Evolutionary conservation across 1,140 invertebrate species (phyloP), one percentile per base, ranked within the genome.

Genomic region (Sipha flava): DNA sequence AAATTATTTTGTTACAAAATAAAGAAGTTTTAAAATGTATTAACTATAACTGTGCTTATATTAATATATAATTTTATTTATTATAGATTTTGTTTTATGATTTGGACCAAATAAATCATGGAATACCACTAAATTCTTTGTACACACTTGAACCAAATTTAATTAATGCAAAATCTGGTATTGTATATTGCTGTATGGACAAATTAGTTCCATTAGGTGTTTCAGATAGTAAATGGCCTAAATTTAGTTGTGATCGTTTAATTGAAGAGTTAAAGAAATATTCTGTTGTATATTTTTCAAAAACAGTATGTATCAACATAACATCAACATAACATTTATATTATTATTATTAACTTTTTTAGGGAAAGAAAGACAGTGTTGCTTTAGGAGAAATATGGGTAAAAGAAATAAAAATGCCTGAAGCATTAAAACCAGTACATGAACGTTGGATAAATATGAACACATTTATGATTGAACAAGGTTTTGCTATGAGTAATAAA

Each of bases 381-480:
- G 21, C 26, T 0, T 40, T 54, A 3, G 73, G 49, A n/a, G 52
- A 77, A 29, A 59, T 77, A 40, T 77, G 73, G 73, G 34, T 77
- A n/a, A 59, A 5, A 40, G 52, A 59, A 0, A 37, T 77, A 26
- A 9, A 18, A 10, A 23, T 1, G 4, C 52, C 73, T 0, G n/a
- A n/a, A 5, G 80, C 84, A 0, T 31, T 85, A 0, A 54, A 84
- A 2, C 82, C 85, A 29, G 81, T 90, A 26, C 85, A 85, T 73
- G 83, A 84, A 21, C 81, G 87, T 23, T 81, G 84, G 7, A 84
- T 91, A 31, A 91, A 89, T 82, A 79, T 92, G 3, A 87, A 88
- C 80, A 80, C 82, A 52, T 73, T 68, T 66, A 73, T 81, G 29
- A 75, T 81, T 79, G 79, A 82, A 66, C 64, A 80, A 47, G 79